phyloP scores from a whole-genome alignment of 2,797 vertebrate species.

The Protonibea diacanthus region DNA sequence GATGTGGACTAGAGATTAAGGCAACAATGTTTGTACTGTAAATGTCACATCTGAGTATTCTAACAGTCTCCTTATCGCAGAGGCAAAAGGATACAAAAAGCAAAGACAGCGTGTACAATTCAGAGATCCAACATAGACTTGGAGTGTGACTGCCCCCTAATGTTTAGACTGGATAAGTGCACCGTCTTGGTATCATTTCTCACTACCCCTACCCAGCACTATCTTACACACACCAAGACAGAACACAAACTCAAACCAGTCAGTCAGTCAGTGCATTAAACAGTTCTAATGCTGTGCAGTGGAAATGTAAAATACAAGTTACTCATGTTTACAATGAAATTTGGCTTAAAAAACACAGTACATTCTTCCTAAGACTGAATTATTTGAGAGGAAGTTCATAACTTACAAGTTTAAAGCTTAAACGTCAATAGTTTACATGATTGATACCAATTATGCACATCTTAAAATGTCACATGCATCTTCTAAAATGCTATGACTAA shows the following conservation, averaged over 20 bases:
- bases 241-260: background rate
- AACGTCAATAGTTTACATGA: conserved; percentile 20
- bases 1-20: conserved; percentile 65
- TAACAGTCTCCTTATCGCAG: conserved; percentile 10
- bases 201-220: too few relatives aligned
- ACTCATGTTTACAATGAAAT: background rate
- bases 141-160: conserved; percentile 59
- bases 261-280: conserved; percentile 29
- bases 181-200: background rate
- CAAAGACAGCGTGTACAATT: background rate
- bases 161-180: conserved; percentile 39
- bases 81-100: conserved; percentile 40
- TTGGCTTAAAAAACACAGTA: conserved; percentile 37
- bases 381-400: conserved; percentile 6
- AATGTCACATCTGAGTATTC: conserved; percentile 27
- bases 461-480: conserved; percentile 23
- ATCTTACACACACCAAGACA: background rate
- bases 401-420: conserved; percentile 39
- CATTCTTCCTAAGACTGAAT: conserved; percentile 16
- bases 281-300: background rate
- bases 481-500: conserved; percentile 27
- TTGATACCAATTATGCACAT: background rate
- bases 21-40: conserved; percentile 58
- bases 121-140: conserved; percentile 6
- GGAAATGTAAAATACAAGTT: conserved; percentile 13